A percentile compares a stretch with the other conserved stretches of the same genome.
These are phyloP conservation scores for Abscondita cerata DNA, from an alignment of 2,888 invertebrate genomes.

Conservation along the genomic window DNA sequence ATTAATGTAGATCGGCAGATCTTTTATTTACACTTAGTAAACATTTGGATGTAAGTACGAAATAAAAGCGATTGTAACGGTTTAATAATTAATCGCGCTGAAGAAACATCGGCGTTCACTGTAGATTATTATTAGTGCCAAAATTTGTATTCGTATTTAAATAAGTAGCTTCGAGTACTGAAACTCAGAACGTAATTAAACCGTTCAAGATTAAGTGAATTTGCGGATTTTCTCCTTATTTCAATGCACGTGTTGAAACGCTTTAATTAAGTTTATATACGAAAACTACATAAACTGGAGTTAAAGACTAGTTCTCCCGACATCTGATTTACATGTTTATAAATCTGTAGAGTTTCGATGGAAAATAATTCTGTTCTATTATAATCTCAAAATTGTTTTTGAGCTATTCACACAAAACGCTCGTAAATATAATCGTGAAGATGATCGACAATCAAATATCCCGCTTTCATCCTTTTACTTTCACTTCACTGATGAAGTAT, in stretches of 20 bases:
- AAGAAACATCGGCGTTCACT: neutral
- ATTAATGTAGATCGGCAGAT: neutral
- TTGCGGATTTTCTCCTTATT: slow-evolving; percentile 26
- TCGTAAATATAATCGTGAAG: slow-evolving; percentile 23
- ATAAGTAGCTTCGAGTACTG: slow-evolving; percentile 15
- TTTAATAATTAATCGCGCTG: neutral
- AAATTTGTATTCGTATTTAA: slow-evolving; percentile 11
- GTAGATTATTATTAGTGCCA: slow-evolving; percentile 6
- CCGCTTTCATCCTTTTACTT: slow-evolving; percentile 32
- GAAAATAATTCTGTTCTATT: slow-evolving; percentile 33
- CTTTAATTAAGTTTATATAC: slow-evolving; percentile 30
- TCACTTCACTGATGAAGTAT: slow-evolving; percentile 31
- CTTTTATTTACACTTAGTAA: neutral
- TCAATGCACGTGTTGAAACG: slow-evolving; percentile 23
- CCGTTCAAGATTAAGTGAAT: slow-evolving; percentile 17
- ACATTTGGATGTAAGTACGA: neutral
- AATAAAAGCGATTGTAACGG: slow-evolving; percentile 1
- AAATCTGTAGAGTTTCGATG: slow-evolving; percentile 14
- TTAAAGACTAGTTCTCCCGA: slow-evolving; percentile 45
- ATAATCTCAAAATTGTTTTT: slow-evolving; percentile 42
- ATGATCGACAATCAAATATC: slow-evolving; percentile 34
- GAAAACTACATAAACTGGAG: slow-evolving; percentile 27
- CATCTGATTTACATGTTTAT: slow-evolving; percentile 39
- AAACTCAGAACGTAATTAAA: slow-evolving; percentile 23
- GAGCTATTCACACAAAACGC: slow-evolving; percentile 24